phyloP scores from a whole-genome alignment of 2,888 invertebrate species.

The Aspidiotus rigidus region DNA sequence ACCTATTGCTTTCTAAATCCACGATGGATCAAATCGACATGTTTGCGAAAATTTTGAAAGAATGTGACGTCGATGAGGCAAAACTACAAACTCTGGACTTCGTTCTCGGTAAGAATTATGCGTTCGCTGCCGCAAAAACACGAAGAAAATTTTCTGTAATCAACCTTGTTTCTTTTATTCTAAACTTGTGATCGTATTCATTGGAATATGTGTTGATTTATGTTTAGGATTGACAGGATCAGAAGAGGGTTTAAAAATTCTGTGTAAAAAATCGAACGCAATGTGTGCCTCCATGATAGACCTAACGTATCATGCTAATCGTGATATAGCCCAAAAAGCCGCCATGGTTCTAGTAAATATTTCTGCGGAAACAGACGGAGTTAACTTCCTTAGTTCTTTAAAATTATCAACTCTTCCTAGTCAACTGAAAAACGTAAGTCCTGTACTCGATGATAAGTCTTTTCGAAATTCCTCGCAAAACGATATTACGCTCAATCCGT shows the following conservation, averaged over 20 bases:
- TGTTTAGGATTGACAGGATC: constrained; percentile 22
- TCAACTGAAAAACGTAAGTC: background rate
- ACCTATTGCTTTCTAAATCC: no score
- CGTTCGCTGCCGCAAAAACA: background rate
- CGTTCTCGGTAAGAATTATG: constrained; percentile 10
- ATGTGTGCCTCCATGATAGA: constrained; percentile 7
- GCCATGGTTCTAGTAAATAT: constrained; percentile 32
- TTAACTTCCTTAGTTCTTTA: constrained; percentile 13
- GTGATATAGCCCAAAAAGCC: constrained; percentile 6
- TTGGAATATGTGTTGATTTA: background rate
- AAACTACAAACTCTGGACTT: constrained; percentile 26
- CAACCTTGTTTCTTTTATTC: no score
- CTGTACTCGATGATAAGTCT: background rate
- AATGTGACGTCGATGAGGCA: constrained; percentile 2
- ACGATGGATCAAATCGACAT: background rate
- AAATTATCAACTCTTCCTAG: background rate
- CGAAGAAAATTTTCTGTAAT: background rate
- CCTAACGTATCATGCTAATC: constrained; percentile 14
- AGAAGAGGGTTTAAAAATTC: constrained; percentile 14
- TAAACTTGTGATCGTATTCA: no score
- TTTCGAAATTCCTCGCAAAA: no score
- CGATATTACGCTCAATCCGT: no score
- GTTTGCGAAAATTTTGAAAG: constrained; percentile 10
- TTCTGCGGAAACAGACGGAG: constrained; percentile 27
- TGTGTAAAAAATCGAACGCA: constrained; percentile 5